Evolutionary conservation across 2,113 vertebrate species (phyloP).

Genomic region (Bubalus kerabau): DNA sequence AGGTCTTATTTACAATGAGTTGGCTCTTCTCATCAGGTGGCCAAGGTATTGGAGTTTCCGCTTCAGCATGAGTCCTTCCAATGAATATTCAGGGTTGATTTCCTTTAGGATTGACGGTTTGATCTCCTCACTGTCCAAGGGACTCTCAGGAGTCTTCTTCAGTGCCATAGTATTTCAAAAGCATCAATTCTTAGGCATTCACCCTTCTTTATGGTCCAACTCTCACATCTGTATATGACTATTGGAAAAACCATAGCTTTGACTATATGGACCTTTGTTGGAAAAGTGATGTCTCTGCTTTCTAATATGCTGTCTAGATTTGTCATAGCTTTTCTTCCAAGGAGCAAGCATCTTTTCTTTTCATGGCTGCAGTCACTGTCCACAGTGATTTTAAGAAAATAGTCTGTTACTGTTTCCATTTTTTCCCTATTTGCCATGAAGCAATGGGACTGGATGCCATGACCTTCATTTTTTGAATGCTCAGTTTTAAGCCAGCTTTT

Average conservation of each 20-base stretch:
- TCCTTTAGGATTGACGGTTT: neutral
- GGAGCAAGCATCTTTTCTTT: neutral
- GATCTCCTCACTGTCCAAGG: neutral
- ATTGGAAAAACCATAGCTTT: neutral
- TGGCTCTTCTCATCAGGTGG: neutral
- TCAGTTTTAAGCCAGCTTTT: neutral
- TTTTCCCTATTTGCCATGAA: neutral
- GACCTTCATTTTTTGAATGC: neutral
- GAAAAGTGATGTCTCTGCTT: neutral
- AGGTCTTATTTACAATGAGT: neutral
- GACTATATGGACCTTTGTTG: neutral
- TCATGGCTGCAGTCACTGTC: neutral
- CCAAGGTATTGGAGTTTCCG: neutral
- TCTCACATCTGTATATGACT: neutral
- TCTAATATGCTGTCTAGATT: neutral
- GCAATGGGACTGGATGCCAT: neutral
- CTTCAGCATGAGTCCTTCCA: neutral
- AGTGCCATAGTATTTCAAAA: neutral
- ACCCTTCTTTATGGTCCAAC: neutral
- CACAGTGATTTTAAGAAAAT: neutral
- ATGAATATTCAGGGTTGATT: neutral
- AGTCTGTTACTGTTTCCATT: neutral
- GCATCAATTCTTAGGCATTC: neutral
- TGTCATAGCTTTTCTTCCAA: neutral
- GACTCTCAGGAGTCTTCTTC: neutral